Evolutionary conservation across 2,797 vertebrate genomes (phyloP), one percentile per base, ranked within the genome.

Genomic region (Coreius guichenoti): DNA sequence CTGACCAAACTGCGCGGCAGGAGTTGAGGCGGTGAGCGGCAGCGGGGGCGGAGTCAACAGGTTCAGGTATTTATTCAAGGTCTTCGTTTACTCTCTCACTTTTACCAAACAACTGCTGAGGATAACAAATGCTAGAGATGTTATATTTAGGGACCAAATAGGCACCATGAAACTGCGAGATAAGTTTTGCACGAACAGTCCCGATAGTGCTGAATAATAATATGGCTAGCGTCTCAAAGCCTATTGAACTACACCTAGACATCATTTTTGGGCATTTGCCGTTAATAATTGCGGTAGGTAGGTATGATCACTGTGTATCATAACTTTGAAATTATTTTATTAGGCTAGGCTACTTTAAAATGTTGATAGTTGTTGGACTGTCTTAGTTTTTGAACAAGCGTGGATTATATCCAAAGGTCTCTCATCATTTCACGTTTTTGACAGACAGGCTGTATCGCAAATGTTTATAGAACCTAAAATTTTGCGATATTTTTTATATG

Each of bases 21-120:
- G 78, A 85, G 86, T 65, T 84, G 69, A 77, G 80, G 78, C 69
- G 63, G 78, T 84, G 86, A 49, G 63, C 17, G 12, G 26, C 43
- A 23, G 45, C 78, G 82, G 76, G 93, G 95, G 95, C 93, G 95
- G 95, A 95, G 95, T 92, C 95, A 95, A 94, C 95, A 96, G 94
- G 94, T 95, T 90, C 94, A 95, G 95, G 95, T 96, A 96, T 83
- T 87, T 84, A 69, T 49, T 45, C 88, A 80, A 91, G 86, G 90
- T 91, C 90, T 91, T 89, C 90, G 87, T 36, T 93, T 92, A 92
- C 91, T 67, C 31, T 29, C 61, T 33, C 78, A 77, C 23, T 17
- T 68, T 31, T 19, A 12, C 8, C 19, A 49, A 65, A 61, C 2
- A 36, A 39, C 54, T 23, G 26, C 26, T 5, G 31, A 51, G 13